Evolutionary conservation across 2,797 vertebrate genomes (phyloP).

Genomic region (Neopelma chrysocephalum): DNA sequence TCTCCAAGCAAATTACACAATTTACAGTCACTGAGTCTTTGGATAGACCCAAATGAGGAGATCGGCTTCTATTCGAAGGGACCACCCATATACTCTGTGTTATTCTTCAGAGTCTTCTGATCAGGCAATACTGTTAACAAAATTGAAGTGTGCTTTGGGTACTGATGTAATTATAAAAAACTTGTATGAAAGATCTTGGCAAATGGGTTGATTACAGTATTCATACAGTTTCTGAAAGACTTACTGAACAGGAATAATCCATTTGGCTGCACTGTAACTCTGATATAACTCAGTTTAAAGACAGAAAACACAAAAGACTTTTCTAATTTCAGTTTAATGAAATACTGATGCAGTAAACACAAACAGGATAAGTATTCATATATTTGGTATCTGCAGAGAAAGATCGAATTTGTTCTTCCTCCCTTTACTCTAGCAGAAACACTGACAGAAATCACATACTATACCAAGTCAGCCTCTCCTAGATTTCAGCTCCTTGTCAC

Average conservation of each 20-base stretch:
- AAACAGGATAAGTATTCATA: background rate
- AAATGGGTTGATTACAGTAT: background rate
- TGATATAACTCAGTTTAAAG: background rate
- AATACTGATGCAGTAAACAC: background rate
- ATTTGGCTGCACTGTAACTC: background rate
- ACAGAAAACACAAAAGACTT: background rate
- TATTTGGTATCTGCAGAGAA: background rate
- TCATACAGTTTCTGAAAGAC: background rate
- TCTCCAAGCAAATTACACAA: constrained; percentile 65
- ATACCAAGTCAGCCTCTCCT: background rate
- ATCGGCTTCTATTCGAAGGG: background rate
- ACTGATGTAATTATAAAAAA: constrained; percentile 14
- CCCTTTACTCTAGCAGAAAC: background rate
- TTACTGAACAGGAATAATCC: background rate
- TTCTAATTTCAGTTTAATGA: background rate
- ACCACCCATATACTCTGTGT: background rate
- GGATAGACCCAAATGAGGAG: constrained; percentile 8
- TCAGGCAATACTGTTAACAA: background rate
- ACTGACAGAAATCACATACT: background rate
- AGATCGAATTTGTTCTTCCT: background rate
- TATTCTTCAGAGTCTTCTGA: background rate
- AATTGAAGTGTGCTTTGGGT: background rate
- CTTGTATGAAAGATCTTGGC: background rate
- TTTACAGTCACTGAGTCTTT: constrained; percentile 23
- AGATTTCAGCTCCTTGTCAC: background rate